A percentile compares a stretch with the other conserved stretches of the same genome.
Conservation (phyloP, 2,888 invertebrate species). For the Hypercompe scribonia region DNA sequence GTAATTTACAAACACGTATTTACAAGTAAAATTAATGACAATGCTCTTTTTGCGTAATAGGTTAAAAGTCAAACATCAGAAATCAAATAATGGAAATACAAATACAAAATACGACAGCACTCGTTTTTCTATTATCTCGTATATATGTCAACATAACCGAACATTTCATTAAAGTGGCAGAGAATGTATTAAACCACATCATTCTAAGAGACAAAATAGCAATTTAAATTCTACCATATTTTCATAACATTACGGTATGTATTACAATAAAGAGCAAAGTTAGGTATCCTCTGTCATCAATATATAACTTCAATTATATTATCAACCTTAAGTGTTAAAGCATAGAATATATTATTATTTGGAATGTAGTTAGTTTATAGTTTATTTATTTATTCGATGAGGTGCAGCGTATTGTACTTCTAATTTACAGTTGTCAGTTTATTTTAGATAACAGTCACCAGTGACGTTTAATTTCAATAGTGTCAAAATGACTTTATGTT, state of each 20-base stretch:
- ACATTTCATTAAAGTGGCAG: neutral
- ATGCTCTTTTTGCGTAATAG: neutral
- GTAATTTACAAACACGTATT: too few species aligned
- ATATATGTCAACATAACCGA: neutral
- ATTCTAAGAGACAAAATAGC: neutral
- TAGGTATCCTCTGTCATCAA: conserved; percentile 1
- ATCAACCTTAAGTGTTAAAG: neutral
- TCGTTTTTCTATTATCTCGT: neutral
- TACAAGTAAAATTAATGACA: too few species aligned
- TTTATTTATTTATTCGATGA: conserved; percentile 20
- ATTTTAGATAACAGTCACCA: conserved; percentile 35
- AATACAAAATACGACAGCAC: neutral
- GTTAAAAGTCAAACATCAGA: neutral
- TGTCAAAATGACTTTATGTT: conserved; percentile 8
- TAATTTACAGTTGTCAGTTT: conserved; percentile 27
- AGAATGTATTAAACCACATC: neutral
- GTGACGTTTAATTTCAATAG: conserved; percentile 32
- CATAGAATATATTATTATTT: neutral
- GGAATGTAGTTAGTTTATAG: neutral
- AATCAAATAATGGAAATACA: neutral
- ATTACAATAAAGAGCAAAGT: neutral
- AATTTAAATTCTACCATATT: conserved; percentile 1
- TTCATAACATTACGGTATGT: neutral
- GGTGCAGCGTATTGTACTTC: conserved; percentile 28
- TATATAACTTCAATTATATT: neutral